Percentiles rank a stretch among this genome's conserved stretches.
Evolutionary conservation across 2,797 vertebrate genomes (phyloP).

Genomic region (Amblyopsis hoosieri): DNA sequence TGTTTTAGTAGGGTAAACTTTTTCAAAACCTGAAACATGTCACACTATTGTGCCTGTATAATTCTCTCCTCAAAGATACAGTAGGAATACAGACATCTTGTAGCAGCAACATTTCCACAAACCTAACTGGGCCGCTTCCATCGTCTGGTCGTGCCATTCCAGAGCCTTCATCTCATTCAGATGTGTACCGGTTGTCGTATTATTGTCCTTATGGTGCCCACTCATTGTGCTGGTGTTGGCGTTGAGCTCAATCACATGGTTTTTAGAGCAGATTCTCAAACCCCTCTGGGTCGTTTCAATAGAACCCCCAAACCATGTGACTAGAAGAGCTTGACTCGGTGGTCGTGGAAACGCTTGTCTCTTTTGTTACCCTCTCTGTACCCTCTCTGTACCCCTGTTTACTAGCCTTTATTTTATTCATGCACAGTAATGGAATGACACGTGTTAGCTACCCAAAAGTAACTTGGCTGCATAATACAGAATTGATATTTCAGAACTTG

Average conservation of each 20-base stretch:
- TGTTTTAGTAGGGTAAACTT: too few relatives aligned
- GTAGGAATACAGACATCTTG: neutral
- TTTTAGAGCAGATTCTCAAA: conserved; percentile 27
- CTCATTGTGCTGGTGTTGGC: conserved; percentile 65
- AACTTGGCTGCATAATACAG: too few relatives aligned
- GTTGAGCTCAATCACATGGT: conserved; percentile 36
- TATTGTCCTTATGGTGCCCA: conserved; percentile 30
- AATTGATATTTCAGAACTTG: too few relatives aligned
- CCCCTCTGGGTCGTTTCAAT: conserved; percentile 41
- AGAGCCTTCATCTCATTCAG: conserved; percentile 55
- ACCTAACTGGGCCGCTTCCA: conserved; percentile 56
- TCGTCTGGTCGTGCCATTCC: conserved; percentile 39
- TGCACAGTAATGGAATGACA: conserved; percentile 37
- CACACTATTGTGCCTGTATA: neutral
- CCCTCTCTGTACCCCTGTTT: conserved; percentile 50
- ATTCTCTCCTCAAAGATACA: neutral
- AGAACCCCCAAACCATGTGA: conserved; percentile 64
- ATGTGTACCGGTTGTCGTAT: conserved; percentile 6
- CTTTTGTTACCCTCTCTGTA: conserved; percentile 47
- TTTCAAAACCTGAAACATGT: neutral
- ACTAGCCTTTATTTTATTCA: conserved; percentile 70
- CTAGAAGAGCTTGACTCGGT: conserved; percentile 51
- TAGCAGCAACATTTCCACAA: conserved; percentile 22
- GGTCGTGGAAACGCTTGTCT: conserved; percentile 64
- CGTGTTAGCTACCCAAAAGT: neutral